Evolutionary conservation across 2,113 vertebrate genomes (phyloP).

Genomic region (Trichomycterus rosablanca): DNA sequence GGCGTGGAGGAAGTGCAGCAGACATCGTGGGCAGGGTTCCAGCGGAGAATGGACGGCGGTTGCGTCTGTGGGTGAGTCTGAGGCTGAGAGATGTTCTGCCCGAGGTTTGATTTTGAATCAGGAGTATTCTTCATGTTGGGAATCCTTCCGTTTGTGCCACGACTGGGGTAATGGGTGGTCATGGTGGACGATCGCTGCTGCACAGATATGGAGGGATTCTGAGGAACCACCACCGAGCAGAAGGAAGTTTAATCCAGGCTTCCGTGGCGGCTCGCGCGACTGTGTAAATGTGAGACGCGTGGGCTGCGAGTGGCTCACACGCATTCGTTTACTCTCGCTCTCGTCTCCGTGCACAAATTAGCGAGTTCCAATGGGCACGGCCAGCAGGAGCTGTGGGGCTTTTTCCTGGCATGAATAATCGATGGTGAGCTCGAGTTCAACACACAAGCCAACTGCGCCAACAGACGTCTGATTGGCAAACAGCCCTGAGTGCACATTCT

Average conservation of each 20-base stretch:
- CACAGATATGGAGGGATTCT: neutral
- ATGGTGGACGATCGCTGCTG: conserved; percentile 30
- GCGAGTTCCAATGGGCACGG: conserved; percentile 62
- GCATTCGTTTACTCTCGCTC: conserved; percentile 32
- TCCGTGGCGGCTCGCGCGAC: neutral
- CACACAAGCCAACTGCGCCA: neutral
- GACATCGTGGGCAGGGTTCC: conserved; percentile 11
- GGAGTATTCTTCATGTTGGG: conserved; percentile 23
- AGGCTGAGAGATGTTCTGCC: conserved; percentile 10
- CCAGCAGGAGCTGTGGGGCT: conserved; percentile 51
- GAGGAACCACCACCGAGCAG: neutral
- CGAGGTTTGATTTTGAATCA: neutral
- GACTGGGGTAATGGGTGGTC: conserved; percentile 49
- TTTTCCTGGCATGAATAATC: conserved; percentile 78
- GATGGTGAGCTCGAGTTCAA: conserved; percentile 66
- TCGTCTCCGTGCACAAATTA: conserved; percentile 65
- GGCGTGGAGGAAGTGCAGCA: conserved; percentile 61
- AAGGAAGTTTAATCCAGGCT: no score
- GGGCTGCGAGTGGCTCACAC: neutral
- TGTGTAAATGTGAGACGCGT: neutral
- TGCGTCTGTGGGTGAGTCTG: neutral
- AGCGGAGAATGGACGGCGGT: conserved; percentile 21
- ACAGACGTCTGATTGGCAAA: neutral
- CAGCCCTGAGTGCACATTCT: neutral
- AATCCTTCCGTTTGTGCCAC: conserved; percentile 41